Evolutionary conservation across 2,888 invertebrate genomes (phyloP).

Genomic region (Drosophila imparisetae): DNA sequence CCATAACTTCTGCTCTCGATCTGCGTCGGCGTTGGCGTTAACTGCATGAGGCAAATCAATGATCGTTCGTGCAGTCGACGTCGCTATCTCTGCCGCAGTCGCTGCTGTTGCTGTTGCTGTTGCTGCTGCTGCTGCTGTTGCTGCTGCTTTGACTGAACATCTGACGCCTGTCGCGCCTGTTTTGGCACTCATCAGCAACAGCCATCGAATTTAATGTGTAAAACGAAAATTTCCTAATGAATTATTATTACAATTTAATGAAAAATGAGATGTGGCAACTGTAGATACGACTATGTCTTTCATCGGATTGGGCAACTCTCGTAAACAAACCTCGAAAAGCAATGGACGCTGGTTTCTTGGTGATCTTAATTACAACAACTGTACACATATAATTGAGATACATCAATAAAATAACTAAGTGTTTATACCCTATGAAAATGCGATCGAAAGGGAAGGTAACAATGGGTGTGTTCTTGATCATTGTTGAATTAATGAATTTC

Average conservation of each 20-base stretch:
- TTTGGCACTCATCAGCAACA: slow-evolving; percentile 47
- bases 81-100: slow-evolving; percentile 9
- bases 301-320: slow-evolving; percentile 49
- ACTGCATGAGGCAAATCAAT: slow-evolving; percentile 48
- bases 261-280: slow-evolving; percentile 67
- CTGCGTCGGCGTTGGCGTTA: slow-evolving; percentile 31
- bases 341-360: slow-evolving; percentile 18
- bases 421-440: slow-evolving; percentile 38
- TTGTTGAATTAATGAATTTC: slow-evolving; percentile 27
- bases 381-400: slow-evolving; percentile 44
- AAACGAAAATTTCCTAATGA: slow-evolving; percentile 71
- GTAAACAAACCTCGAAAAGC: slow-evolving; percentile 39
- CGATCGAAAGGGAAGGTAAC: not conserved
- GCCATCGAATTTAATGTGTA: slow-evolving; percentile 29
- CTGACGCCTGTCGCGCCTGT: slow-evolving; percentile 32
- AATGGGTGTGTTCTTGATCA: slow-evolving; percentile 22
- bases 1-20: slow-evolving; percentile 31
- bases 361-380: slow-evolving; percentile 69
- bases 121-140: slow-evolving; percentile 18
- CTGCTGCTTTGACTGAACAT: slow-evolving; percentile 17
- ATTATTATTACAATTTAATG: slow-evolving; percentile 79
- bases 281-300: slow-evolving; percentile 32
- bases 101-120: slow-evolving; percentile 10
- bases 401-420: slow-evolving; percentile 38
- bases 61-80: slow-evolving; percentile 10